Conservation (phyloP, 2,797 vertebrate genomes). For the Hirundo rustica region DNA sequence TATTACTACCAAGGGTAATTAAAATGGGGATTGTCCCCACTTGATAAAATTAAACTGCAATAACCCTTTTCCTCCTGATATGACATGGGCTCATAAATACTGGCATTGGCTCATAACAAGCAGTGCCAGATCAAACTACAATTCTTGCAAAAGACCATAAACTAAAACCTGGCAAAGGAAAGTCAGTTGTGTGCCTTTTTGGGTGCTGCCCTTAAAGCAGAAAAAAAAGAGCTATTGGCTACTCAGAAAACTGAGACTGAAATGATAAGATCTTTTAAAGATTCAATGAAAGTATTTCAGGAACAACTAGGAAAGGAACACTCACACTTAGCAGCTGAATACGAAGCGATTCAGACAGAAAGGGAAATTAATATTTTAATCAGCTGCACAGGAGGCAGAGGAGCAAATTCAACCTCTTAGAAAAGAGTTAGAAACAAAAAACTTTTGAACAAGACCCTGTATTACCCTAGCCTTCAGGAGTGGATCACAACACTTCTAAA, state of each 20-base stretch:
- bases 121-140: neutral
- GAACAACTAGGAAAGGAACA: neutral
- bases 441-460: neutral
- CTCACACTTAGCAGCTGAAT: neutral
- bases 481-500: neutral
- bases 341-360: rapidly evolving
- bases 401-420: neutral
- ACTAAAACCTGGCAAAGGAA: neutral
- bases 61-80: neutral
- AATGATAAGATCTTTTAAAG: neutral
- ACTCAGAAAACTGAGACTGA: neutral
- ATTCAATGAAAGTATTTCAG: neutral
- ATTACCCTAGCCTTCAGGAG: neutral
- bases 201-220: neutral
- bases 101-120: neutral
- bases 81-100: neutral
- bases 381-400: neutral
- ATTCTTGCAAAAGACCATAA: neutral
- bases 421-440: neutral
- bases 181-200: neutral
- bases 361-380: neutral
- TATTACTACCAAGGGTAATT: neutral
- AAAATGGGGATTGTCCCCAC: too few relatives aligned
- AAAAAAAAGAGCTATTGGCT: neutral
- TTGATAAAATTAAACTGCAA: neutral